Base-by-base conservation (phyloP, 2,797 vertebrate genomes). In the Rhabdomys pumilio region DNA sequence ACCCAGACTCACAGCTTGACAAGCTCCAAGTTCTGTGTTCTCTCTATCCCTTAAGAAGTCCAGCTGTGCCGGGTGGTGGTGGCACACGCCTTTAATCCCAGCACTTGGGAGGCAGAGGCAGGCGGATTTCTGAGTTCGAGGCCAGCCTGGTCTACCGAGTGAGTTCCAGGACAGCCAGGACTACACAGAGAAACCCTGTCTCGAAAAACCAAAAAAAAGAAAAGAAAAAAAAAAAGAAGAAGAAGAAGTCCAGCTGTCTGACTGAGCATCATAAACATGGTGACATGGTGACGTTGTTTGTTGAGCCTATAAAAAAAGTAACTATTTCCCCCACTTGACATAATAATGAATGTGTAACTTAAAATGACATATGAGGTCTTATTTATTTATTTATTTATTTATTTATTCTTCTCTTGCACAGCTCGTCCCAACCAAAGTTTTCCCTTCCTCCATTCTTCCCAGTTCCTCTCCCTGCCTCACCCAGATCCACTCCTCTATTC, bases 331-430 rank as follows among this genome's bases (percentile, higher is more conserved):
- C 69, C 63, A 29, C 47, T 81, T 93, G 59, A 93, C 61, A 55
- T 89, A 89, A 82, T 96, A 82, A 89, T 87, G 41, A 75, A 22
- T 53, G n/a, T 72, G 86, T 93, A 73, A 90, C 44, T 85, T 77
- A 90, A 81, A 90, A 57, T 65, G 86, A 92, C 92, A 29, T 59
- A 84, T 26, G 57, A 89, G 55, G 86, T 84, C 65, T 92, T 77
- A 50, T 50, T 47, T 47, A 9, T 47, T 93, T 89, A 72, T 93
- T 89, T 79, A 26, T 75, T 76, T 47, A 47, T 65, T 61, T 91
- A 55, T 47, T 55, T 22, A 55, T 50, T 34, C 41, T 79, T 57
- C 34, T 57, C 53, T 81, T 12, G 14, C 22, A 3, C 34, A 57
- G 12, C 11, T 6, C 77, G 31, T 10, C 2, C 77, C 1, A 53